A percentile compares a stretch with the other conserved stretches of the same genome.
Evolutionary conservation across 2,888 invertebrate species (phyloP).

Genomic region (Helleia helle): DNA sequence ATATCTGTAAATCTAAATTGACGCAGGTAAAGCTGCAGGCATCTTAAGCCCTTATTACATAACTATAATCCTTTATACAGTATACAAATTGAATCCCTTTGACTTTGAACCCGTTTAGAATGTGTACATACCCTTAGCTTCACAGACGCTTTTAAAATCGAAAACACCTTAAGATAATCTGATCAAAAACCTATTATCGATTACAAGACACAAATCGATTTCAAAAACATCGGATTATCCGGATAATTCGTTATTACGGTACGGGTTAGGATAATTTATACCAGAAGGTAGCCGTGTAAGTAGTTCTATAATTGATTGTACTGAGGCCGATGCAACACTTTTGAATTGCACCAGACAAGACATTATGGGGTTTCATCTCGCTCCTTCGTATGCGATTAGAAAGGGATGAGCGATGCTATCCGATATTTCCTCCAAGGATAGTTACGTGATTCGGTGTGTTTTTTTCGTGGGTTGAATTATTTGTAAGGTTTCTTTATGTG

Average conservation of each 20-base stretch:
- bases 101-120: too few species aligned
- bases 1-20: too few species aligned
- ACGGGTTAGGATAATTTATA: slow-evolving; percentile 18
- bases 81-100: too few species aligned
- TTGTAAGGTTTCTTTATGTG: slow-evolving; percentile 73
- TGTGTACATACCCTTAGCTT: too few species aligned
- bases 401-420: slow-evolving; percentile 53
- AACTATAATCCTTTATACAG: too few species aligned
- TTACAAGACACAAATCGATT: slow-evolving; percentile 4
- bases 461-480: slow-evolving; percentile 72
- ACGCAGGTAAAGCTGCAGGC: too few species aligned
- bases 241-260: slow-evolving; percentile 6
- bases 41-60: too few species aligned
- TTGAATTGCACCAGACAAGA: slow-evolving; percentile 51
- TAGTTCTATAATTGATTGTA: slow-evolving; percentile 71
- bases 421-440: slow-evolving; percentile 72
- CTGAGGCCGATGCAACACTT: slow-evolving; percentile 55
- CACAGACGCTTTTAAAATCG: slow-evolving; percentile 3
- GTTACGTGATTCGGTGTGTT: slow-evolving; percentile 67
- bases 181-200: slow-evolving; percentile 1
- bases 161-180: not conserved
- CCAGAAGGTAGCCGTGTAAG: slow-evolving; percentile 56
- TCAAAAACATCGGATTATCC: slow-evolving; percentile 2
- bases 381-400: slow-evolving; percentile 30
- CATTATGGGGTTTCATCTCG: slow-evolving; percentile 47